Percentiles rank a stretch among this genome's conserved stretches.
These are phyloP conservation scores for Ecliptopera silaceata DNA, from an alignment of 2,888 invertebrate genomes.

Conservation along the genomic window DNA sequence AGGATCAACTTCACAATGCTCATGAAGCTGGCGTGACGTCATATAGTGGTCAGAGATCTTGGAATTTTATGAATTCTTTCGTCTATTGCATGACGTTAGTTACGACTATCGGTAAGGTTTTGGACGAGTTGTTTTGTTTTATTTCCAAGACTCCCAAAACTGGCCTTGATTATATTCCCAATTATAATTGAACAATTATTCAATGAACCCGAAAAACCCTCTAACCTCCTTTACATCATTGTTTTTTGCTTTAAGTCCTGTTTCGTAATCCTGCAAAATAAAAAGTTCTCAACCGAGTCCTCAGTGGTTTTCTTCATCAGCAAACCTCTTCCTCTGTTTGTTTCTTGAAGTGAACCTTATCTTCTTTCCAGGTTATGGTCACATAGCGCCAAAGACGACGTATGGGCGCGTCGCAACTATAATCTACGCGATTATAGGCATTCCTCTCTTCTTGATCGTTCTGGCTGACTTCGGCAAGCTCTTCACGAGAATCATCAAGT, in stretches of 20 bases:
- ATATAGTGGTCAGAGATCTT: constrained; percentile 92
- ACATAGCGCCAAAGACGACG: constrained; percentile 95
- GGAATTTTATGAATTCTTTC: constrained; percentile 94
- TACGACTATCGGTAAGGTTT: constrained; percentile 92
- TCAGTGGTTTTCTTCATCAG: constrained; percentile 13
- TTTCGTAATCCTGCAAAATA: constrained; percentile 6
- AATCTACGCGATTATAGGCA: constrained; percentile 96
- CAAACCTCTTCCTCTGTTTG: not conserved
- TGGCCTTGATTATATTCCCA: not conserved
- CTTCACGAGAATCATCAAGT: constrained; percentile 95
- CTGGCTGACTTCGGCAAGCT: constrained; percentile 97
- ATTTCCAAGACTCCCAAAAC: not conserved
- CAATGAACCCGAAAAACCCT: not conserved
- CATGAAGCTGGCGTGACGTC: constrained; percentile 93
- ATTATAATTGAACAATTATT: too few relatives aligned
- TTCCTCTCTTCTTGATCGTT: constrained; percentile 96
- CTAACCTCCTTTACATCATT: not conserved
- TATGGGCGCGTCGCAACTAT: constrained; percentile 95
- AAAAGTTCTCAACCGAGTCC: not conserved
- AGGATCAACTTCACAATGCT: constrained; percentile 92
- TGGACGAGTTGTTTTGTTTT: constrained; percentile 4
- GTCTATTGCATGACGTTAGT: constrained; percentile 93
- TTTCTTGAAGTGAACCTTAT: not conserved
- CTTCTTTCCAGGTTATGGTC: constrained; percentile 93
- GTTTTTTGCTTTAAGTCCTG: not conserved